Conservation (phyloP, 2,113 vertebrate species). For the Fulica atra region DNA sequence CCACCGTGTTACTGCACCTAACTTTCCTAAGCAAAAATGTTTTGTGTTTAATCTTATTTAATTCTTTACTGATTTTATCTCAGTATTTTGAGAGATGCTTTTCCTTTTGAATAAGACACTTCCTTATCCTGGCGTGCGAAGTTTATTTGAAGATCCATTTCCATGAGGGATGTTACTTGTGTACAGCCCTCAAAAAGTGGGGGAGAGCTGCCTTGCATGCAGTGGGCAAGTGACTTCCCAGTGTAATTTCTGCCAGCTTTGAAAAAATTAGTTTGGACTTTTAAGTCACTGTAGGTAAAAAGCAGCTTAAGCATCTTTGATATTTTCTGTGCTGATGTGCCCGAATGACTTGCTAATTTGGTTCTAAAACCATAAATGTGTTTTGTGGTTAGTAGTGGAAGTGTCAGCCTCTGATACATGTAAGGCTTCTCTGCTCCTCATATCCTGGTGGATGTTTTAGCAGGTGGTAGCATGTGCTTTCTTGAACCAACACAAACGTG, state of each 20-base stretch:
- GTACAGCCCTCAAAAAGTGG: not conserved
- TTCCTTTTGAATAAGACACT: not conserved
- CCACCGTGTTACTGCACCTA: not conserved
- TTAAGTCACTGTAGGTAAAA: not conserved
- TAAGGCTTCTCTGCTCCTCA: not conserved
- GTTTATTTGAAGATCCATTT: not conserved
- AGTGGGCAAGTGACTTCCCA: not conserved
- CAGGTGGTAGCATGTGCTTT: not conserved
- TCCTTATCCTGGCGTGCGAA: not conserved
- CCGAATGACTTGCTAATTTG: not conserved
- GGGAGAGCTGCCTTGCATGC: not conserved
- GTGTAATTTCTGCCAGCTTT: not conserved
- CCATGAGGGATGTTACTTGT: not conserved
- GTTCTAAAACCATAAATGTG: not conserved
- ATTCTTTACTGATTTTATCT: not conserved
- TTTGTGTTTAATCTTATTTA: not conserved
- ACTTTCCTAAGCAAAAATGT: not conserved
- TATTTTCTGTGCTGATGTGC: not conserved
- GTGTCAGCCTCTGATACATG: not conserved
- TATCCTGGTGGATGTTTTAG: conserved; percentile 18
- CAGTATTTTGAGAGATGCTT: not conserved
- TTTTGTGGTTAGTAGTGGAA: not conserved
- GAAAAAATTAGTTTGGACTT: not conserved
- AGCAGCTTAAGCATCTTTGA: not conserved
- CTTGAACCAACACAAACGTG: not conserved